Conservation (phyloP, 2,113 vertebrate species). For the Paraplagusia blochii region DNA sequence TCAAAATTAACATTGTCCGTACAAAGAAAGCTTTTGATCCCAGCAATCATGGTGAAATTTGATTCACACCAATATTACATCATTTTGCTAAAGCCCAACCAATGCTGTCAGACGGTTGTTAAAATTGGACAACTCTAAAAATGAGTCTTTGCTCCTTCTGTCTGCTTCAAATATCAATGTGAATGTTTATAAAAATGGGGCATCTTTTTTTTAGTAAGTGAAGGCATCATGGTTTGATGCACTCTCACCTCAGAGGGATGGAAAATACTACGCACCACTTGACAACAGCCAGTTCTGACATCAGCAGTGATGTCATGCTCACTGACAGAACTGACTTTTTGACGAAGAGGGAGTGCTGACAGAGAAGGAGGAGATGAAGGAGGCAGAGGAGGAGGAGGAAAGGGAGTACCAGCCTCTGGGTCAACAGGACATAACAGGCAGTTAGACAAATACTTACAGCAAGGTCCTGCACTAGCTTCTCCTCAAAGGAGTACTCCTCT, state of each 20-base stretch:
- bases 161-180: conserved; percentile 20
- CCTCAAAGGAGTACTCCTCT: conserved; percentile 99
- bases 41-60: too few relatives aligned
- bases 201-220: conserved; percentile 34
- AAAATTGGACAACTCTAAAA: too few relatives aligned
- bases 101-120: too few relatives aligned
- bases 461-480: conserved; percentile 99
- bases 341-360: not conserved
- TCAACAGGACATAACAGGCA: conserved; percentile 1
- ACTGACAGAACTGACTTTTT: conserved; percentile 14
- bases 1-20: too few relatives aligned
- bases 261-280: conserved; percentile 12
- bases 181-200: conserved; percentile 27
- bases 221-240: conserved; percentile 28
- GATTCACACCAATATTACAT: too few relatives aligned
- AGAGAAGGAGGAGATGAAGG: conserved; percentile 10
- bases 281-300: conserved; percentile 56
- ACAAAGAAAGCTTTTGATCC: too few relatives aligned
- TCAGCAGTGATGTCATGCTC: conserved; percentile 67
- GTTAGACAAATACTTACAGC: conserved; percentile 89
- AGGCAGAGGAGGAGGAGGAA: not conserved
- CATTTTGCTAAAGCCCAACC: too few relatives aligned
- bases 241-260: conserved; percentile 33
- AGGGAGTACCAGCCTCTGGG: conserved; percentile 1
- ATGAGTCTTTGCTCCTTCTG: not conserved